Base-by-base conservation (phyloP, 2,113 vertebrate genomes). In the Brachypodius melanocephalos region DNA sequence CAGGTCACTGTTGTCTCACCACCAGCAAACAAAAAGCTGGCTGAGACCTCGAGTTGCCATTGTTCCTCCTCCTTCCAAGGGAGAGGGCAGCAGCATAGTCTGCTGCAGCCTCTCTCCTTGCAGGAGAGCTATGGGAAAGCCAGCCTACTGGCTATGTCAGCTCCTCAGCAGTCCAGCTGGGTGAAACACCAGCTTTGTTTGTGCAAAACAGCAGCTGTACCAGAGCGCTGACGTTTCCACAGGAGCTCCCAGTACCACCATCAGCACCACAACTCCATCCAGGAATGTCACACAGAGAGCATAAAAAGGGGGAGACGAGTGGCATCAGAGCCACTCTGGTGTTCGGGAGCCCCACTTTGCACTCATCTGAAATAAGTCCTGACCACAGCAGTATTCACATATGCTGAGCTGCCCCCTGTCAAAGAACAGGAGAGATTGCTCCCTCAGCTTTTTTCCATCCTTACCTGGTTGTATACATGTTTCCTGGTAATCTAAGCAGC, bases 401-500 rank as follows among this genome's bases (percentile, higher is more conserved):
- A 17, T 0, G 0, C 52, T 51, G 28, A 51, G 40, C 25, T 52
- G 31, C 20, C 28, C 40, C 49, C 38, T 1, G 0, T 24, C 62
- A 58, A 43, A 54, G 18, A 52, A 28, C 3, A 69, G 29, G 17
- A 61, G 34, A 61, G 11, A 54, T n/a, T n/a, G 8, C 34, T 57
- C 25, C 48, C 52, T 43, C 22, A 55, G 9, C 20, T 45, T 28
- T 36, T 63, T 32, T 16, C 49, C 58, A 59, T 58, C 52, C 83
- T 97, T 97, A 98, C 98, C 98, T 96, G 98, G 98, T 49, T 98
- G 94, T 94, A 98, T 97, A 62, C 98, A 98, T 0, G 95, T 62
- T 93, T 98, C 98, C 66, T 98, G 96, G 93, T 98, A 98, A 97
- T 98, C 98, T 45, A 98, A 96, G 94, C 98, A 98, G 97, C 98